Evolutionary conservation across 2,888 invertebrate species (phyloP).

Genomic region (Epinotia brunnichana): DNA sequence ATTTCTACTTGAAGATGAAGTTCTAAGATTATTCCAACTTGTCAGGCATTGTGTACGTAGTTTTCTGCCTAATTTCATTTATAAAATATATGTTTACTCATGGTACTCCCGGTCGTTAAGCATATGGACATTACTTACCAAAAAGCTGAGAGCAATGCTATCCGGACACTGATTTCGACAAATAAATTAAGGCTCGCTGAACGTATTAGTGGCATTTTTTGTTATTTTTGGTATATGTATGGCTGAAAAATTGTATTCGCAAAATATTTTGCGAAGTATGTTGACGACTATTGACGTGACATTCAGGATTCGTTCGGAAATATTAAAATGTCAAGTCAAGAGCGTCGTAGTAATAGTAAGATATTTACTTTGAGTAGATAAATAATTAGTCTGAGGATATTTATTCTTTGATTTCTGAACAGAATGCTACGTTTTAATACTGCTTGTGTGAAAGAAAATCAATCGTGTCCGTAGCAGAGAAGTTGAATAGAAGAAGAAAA

Average conservation of each 20-base stretch:
- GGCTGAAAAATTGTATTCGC: slow-evolving; percentile 14
- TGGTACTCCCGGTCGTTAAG: background rate
- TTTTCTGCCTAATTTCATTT: slow-evolving; percentile 33
- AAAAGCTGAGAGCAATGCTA: slow-evolving; percentile 77
- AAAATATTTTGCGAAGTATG: slow-evolving; percentile 38
- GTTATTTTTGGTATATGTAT: slow-evolving; percentile 43
- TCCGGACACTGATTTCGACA: slow-evolving; percentile 79
- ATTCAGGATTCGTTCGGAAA: slow-evolving; percentile 25
- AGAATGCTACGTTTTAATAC: slow-evolving; percentile 30
- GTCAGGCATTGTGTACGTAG: background rate
- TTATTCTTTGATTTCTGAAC: slow-evolving; percentile 30
- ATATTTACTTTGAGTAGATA: no score
- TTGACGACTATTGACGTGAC: slow-evolving; percentile 37
- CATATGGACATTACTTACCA: slow-evolving; percentile 79
- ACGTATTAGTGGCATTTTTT: slow-evolving; percentile 75
- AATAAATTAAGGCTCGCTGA: slow-evolving; percentile 76
- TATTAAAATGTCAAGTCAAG: background rate
- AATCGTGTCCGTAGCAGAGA: background rate
- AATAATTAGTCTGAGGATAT: no score
- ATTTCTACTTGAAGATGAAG: background rate
- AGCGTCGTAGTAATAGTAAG: background rate
- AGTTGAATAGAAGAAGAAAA: no score
- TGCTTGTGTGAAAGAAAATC: background rate
- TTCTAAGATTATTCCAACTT: background rate
- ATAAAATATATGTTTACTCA: slow-evolving; percentile 36